Evolutionary conservation across 2,797 vertebrate species (phyloP).

Genomic region (Dromococcyx pavoninus): DNA sequence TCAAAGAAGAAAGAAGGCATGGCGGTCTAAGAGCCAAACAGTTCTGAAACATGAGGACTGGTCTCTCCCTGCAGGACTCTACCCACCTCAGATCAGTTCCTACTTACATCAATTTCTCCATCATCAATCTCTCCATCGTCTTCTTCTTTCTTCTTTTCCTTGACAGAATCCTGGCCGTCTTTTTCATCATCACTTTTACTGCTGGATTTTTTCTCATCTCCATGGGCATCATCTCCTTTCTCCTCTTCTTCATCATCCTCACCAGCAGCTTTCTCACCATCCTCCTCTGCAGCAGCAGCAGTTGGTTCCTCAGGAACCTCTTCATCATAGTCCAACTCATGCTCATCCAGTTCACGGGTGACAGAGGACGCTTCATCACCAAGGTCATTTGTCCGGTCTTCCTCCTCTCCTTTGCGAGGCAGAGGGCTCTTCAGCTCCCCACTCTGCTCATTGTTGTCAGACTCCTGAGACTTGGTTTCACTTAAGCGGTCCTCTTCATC

Average conservation of each 20-base stretch:
- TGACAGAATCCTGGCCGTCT: conserved; percentile 80
- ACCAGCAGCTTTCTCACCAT: conserved; percentile 82
- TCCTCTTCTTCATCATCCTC: conserved; percentile 85
- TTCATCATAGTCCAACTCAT: conserved; percentile 97
- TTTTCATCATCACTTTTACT: conserved; percentile 77
- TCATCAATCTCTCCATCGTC: conserved; percentile 97
- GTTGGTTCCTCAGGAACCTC: conserved; percentile 92
- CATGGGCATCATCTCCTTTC: conserved; percentile 75
- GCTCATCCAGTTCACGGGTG: conserved; percentile 93
- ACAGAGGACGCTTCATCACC: conserved; percentile 91
- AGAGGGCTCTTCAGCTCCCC: conserved; percentile 60
- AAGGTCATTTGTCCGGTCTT: conserved; percentile 80
- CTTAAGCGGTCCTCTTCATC: conserved; percentile 78
- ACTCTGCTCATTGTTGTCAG: conserved; percentile 75
- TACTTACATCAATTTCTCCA: conserved; percentile 97
- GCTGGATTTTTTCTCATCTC: conserved; percentile 70
- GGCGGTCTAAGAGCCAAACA: background rate
- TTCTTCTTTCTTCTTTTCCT: conserved; percentile 93
- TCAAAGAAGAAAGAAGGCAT: background rate
- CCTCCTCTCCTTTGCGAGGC: conserved; percentile 69
- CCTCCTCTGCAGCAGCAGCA: conserved; percentile 77
- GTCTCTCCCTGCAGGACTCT: background rate
- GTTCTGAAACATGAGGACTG: background rate
- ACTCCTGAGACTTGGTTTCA: conserved; percentile 84
- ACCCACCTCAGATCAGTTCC: background rate